Evolutionary conservation across 2,797 vertebrate species (phyloP), one percentile per base, ranked within the genome.

Genomic region (Helostoma temminkii): DNA sequence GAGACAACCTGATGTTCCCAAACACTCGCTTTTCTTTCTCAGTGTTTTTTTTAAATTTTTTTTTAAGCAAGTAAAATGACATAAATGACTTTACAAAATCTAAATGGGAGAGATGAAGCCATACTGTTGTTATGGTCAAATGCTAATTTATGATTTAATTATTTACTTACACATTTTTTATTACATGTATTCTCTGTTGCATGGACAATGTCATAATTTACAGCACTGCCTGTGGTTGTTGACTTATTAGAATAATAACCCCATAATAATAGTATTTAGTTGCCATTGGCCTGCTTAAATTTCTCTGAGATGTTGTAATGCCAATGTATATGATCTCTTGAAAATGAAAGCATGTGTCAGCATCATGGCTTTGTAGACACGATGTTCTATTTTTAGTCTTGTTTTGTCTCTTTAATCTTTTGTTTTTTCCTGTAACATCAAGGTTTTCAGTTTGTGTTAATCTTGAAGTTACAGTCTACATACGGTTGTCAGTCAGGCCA

Each of bases 381-480:
- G 21, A 37, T 66, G 12, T 53, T 80, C 78, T 86, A 88, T 84
- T 81, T 80, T 71, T 83, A 80, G 69, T 54, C 67, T 25, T 59
- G 58, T 72, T 80, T 47, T 57, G 11, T 53, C 50, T 78, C 63
- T 19, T 46, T 22, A 11, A 11, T 32, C 16, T 57, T 54, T 66
- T 70, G 67, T 42, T 9, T 36, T 43, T 18, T 16, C 19, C 18
- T 28, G 30, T 66, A 62, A 61, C 50, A 59, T 76, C 71, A 48
- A 67, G 67, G 68, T 82, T 56, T 54, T 74, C 46, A 65, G 74
- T 72, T 57, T 74, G 50, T 70, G 57, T 68, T 59, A 42, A 76
- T 78, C 83, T 80, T 83, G 64, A 82, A 43, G 71, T 71, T 60
- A 37, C 42, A 14, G 67, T 72, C 83, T 85, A 68, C 85, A 63